Evolutionary conservation across 1,140 invertebrate genomes (phyloP), one percentile per base, ranked within the genome.

Genomic region (Ceratosolen fusciceps): DNA sequence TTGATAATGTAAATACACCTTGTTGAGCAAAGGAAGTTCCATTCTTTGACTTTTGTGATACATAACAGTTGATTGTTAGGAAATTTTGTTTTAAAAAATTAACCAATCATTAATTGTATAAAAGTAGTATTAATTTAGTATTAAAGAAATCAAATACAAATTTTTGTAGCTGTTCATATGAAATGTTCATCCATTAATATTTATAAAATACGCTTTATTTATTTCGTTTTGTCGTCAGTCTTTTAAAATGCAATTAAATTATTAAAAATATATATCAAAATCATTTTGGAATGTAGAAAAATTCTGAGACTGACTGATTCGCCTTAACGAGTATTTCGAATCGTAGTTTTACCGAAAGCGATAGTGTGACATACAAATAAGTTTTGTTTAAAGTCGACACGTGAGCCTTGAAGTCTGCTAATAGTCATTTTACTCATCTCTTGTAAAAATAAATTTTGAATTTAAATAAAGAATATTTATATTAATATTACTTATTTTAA

Each of bases 261-360:
- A 60, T 31, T 31, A 49, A 47, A 74, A 73, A n/a, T 12, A 19
- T n/a, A 29, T 21, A 67, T 29, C 49, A 72, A 75, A 75, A 62
- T 71, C 73, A 70, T 80, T 62, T 62, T 75, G 62, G 68, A 19
- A 73, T 26, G 75, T 34, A 70, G 58, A 56, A 34, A 82, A 82
- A 80, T 83, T 79, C 73, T 77, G 86, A 88, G 85, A 88, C 87
- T 88, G 87, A 88, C 80, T 84, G 83, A 85, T 86, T 83, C 84
- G 85, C 85, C 85, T 88, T 87, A 83, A 26, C 2, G 49, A 60
- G 26, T 52, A 60, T 71, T 81, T 79, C 34, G 62, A 75, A 79
- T 29, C 31, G 21, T 76, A 72, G 73, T 79, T 47, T 70, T 71
- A 65, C 29, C 16, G 26, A 60, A 60, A 71, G 37, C 21, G 62